Conservation (phyloP, 2,888 invertebrate genomes). For the Chydorus sphaericus region DNA sequence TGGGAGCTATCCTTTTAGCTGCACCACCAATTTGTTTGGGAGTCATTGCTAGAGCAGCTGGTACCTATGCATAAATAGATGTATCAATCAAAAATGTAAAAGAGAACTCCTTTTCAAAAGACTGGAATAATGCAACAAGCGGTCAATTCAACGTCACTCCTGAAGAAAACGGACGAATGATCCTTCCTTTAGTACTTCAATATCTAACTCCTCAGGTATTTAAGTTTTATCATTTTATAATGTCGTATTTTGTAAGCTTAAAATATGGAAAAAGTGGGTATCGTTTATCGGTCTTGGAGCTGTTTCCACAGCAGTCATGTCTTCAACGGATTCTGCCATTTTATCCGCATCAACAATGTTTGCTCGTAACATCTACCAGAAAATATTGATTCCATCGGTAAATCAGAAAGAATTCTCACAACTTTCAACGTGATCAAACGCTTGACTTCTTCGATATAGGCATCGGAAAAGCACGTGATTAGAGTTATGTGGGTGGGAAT, state of each 20-base stretch:
- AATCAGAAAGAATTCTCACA: conserved; percentile 23
- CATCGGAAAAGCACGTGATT: conserved; percentile 88
- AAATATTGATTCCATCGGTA: conserved; percentile 84
- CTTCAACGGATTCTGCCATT: conserved; percentile 96
- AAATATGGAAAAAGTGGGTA: conserved; percentile 35
- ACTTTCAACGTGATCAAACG: neutral
- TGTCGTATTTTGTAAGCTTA: neutral
- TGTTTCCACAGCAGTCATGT: conserved; percentile 98
- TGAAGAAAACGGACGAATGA: conserved; percentile 63
- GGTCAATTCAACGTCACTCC: conserved; percentile 35
- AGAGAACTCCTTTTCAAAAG: conserved; percentile 36
- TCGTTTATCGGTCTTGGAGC: conserved; percentile 97
- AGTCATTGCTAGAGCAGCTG: conserved; percentile 87
- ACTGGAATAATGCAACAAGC: conserved; percentile 79
- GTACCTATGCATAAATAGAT: no score
- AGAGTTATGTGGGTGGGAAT: conserved; percentile 74
- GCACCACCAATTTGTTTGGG: conserved; percentile 93
- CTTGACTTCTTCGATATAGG: conserved; percentile 34
- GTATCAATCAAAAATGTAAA: no score
- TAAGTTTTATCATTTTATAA: neutral
- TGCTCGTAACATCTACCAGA: conserved; percentile 93
- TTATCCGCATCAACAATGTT: conserved; percentile 98
- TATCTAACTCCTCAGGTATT: conserved; percentile 64
- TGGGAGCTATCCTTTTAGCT: conserved; percentile 92
- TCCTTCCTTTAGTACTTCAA: conserved; percentile 91